A percentile compares a stretch with the other conserved stretches of the same genome.
Conservation (phyloP, 2,113 vertebrate species). For the Excalfactoria chinensis region DNA sequence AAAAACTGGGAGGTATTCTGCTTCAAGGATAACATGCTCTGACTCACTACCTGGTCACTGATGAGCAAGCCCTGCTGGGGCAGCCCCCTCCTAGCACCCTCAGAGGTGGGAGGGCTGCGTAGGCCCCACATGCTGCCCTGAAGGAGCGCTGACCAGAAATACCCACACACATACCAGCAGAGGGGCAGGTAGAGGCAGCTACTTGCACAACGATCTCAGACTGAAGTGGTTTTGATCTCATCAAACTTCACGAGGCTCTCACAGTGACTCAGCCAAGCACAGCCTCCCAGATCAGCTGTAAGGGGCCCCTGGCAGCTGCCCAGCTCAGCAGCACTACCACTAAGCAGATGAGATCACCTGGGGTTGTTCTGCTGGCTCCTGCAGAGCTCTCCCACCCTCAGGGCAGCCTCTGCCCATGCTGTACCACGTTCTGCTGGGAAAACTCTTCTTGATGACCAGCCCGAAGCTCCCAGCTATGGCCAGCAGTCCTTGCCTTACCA, state of each 20-base stretch:
- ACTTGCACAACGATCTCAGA: neutral
- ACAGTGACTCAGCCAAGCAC: neutral
- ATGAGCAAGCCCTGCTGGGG: neutral
- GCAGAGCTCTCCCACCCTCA: neutral
- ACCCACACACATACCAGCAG: neutral
- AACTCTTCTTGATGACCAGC: neutral
- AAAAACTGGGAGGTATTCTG: neutral
- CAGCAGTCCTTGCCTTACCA: neutral
- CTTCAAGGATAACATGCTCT: neutral
- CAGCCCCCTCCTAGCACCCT: neutral
- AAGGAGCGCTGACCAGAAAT: neutral
- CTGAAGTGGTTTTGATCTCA: neutral
- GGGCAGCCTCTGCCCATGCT: accelerated
- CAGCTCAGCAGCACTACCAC: neutral
- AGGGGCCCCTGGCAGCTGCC: neutral
- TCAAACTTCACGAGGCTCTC: neutral
- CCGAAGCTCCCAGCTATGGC: neutral
- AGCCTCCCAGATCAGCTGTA: neutral
- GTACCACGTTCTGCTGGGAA: neutral
- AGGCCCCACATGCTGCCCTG: neutral
- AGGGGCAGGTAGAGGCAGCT: neutral
- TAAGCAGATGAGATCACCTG: neutral
- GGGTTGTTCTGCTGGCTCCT: neutral
- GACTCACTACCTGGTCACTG: neutral
- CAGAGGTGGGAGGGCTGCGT: neutral